Evolutionary conservation across 1,140 invertebrate genomes (phyloP).

Genomic region (Triops cancriformis): DNA sequence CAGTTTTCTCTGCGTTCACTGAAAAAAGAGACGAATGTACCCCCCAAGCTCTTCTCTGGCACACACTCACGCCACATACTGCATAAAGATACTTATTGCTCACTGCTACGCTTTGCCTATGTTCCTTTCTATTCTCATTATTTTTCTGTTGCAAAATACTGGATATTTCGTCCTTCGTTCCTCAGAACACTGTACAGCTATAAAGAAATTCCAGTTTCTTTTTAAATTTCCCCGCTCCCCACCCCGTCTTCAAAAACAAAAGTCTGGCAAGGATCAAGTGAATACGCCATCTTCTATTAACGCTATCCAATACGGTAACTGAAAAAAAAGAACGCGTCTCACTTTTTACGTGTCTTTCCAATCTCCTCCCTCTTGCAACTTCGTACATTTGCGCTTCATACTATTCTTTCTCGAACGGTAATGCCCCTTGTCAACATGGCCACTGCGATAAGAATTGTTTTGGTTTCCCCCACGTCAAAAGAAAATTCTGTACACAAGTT

Average conservation of each 20-base stretch:
- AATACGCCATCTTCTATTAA: background rate
- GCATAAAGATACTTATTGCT: constrained; percentile 11
- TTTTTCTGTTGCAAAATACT: background rate
- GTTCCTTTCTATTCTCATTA: background rate
- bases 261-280: background rate
- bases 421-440: constrained; percentile 12
- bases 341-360: background rate
- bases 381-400: background rate
- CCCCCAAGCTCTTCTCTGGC: background rate
- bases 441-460: background rate
- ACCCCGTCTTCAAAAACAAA: background rate
- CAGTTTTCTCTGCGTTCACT: background rate
- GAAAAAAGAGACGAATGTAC: background rate
- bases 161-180: background rate
- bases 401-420: background rate
- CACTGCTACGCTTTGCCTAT: background rate
- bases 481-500: constrained; percentile 1
- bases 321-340: background rate
- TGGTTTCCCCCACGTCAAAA: background rate
- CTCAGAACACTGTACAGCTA: background rate
- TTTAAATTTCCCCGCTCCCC: background rate
- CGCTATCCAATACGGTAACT: background rate
- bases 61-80: background rate
- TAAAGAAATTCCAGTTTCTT: background rate
- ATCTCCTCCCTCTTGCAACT: background rate